Evolutionary conservation across 2,113 vertebrate genomes (phyloP), one percentile per base, ranked within the genome.

Genomic region (Planiliza haematocheilus): DNA sequence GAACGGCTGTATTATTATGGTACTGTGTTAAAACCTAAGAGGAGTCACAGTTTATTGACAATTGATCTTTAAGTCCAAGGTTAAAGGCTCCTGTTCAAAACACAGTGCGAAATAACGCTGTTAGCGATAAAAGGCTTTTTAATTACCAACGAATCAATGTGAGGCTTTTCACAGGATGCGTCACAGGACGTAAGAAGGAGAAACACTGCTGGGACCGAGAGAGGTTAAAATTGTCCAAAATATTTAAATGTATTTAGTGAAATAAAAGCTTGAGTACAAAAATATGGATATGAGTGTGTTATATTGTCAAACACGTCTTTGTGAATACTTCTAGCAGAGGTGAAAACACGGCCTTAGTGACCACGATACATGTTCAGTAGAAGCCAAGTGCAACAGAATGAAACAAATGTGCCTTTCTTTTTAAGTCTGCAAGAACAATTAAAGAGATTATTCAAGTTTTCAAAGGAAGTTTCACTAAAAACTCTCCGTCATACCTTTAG

Each of bases 391-490:
- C 74, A 71, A 82, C 55, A 74, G 63, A 71, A 17, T 62, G 30
- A 85, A 83, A 80, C 67, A 55, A 30, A 82, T 82, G 84, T 89
- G 86, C 87, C 79, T 57, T 87, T 12, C 69, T 80, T 63, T 86
- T 64, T 42, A 65, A 53, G 39, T 82, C 9, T 53, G 71, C 20
- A 39, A 64, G 71, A 67, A 76, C 67, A 79, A 84, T 76, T 83
- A 83, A 77, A 34, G 62, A 61, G 70, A 83, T 78, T 73, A 82
- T 93, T 93, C 88, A 92, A 92, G 89, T 93, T 90, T 91, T 79
- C 57, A 76, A 59, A 86, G 77, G 85, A 90, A 49, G 66, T 78
- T 74, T 71, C 42, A 76, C 70, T 72, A 65, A 79, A 84, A 86
- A 79, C 68, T 68, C 72, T 70, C 76, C 13, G 17, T 67, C 59